Evolutionary conservation across 2,888 invertebrate species (phyloP), one percentile per base, ranked within the genome.

Genomic region (Eristalis arbustorum): DNA sequence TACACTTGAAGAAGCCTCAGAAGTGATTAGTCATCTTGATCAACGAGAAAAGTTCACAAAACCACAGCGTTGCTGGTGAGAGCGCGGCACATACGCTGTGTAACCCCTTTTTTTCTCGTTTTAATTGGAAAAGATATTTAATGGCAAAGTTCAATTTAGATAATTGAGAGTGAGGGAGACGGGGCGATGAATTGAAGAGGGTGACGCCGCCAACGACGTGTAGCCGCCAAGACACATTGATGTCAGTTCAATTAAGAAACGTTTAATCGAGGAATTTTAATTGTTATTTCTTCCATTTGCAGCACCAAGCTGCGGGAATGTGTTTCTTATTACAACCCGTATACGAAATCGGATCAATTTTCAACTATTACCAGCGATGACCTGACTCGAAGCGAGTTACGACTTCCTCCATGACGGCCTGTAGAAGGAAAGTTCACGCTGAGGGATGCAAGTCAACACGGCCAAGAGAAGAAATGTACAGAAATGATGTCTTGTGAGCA

Each of bases 131-230:
- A 83, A 79, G 28, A 72, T 83, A 87, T 87, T 87, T 83, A 83
- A 83, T 87, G 87, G 83, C 87, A 87, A 83, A 87, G 87, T 87
- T 87, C 87, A 87, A 87, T 87, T 87, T 87, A 83, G 78, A 83
- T 87, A 83, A 87, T 87, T 79, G 72, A 75, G 78, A 83, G 78
- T 6, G 49, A 8, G 49, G 8, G 56, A 87, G 75, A 83, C 8
- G 31, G 31, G 1, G 31, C 8, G 31, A 79, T 34, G 63, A 82
- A 78, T 82, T 85, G 85, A 75, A 87, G 78, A 82, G 87, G 87
- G 87, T 83, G 87, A 78, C 77, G 40, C 8, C 5, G 40, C 40
- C 40, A 18, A 31, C 37, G 76, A 73, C 68, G 42, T 77, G 42
- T 34, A 40, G 40, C 37, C 49, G 49, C 49, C 8, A 49, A 49